Percentiles rank a stretch among this genome's conserved stretches.
These are phyloP conservation scores for Cercocebus atys DNA, from an alignment of 2,113 vertebrate genomes.

Conservation along the genomic window DNA sequence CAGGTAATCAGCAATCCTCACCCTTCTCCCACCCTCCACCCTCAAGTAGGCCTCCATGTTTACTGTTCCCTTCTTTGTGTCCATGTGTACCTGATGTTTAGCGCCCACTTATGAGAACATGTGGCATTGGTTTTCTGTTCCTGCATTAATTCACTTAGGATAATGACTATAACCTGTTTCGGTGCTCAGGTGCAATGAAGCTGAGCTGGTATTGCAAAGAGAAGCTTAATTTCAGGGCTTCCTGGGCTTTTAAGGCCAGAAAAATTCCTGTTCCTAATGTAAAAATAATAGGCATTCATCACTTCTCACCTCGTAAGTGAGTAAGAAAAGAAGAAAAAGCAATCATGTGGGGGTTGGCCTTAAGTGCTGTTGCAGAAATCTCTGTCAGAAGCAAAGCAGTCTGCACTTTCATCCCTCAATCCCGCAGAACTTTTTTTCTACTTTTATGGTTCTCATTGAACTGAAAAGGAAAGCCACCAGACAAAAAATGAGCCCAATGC, in stretches of 20 bases:
- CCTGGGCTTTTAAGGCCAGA: neutral
- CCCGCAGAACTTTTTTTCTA: neutral
- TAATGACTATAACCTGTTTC: too few species aligned
- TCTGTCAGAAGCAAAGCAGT: neutral
- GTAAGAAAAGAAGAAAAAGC: neutral
- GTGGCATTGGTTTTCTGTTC: too few species aligned
- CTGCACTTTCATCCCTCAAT: neutral
- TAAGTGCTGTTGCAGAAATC: neutral
- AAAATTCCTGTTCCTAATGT: neutral
- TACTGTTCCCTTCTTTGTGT: too few species aligned
- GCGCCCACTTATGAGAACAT: too few species aligned
- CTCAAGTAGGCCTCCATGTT: too few species aligned
- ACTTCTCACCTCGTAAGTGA: conserved; percentile 1
- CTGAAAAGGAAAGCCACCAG: neutral
- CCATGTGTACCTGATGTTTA: too few species aligned
- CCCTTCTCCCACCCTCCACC: too few species aligned
- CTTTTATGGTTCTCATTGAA: conserved; percentile 19
- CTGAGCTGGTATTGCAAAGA: neutral
- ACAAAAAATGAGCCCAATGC: neutral
- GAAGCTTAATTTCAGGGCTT: conserved; percentile 18
- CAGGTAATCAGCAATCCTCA: too few species aligned
- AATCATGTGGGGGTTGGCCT: neutral
- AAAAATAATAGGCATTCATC: neutral
- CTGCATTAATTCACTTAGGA: too few species aligned
- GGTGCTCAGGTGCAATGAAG: neutral